A percentile compares a stretch with the other conserved stretches of the same genome.
phyloP scores from a whole-genome alignment of 2,888 invertebrate genomes.

The Penaeus monodon region DNA sequence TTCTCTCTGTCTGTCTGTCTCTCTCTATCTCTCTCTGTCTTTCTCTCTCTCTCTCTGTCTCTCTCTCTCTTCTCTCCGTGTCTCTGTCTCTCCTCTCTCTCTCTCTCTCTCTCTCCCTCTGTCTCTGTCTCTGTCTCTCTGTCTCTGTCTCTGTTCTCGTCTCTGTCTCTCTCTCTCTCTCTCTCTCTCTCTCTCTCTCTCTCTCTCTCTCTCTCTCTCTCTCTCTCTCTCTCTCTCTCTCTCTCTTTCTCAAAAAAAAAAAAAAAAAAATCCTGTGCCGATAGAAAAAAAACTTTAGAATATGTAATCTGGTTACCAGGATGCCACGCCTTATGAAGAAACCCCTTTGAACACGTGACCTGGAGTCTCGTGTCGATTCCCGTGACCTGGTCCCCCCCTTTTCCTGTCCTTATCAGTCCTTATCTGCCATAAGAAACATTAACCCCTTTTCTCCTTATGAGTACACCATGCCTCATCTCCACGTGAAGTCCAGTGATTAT shows the following conservation, averaged over 20 bases:
- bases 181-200: background rate
- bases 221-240: too few relatives aligned
- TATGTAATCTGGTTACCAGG: too few relatives aligned
- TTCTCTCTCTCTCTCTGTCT: background rate
- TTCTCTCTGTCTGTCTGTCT: background rate
- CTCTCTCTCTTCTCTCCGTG: background rate
- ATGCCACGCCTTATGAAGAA: too few relatives aligned
- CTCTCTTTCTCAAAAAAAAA: too few relatives aligned
- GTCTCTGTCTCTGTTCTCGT: background rate
- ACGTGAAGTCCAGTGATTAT: too few relatives aligned
- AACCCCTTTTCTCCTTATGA: background rate
- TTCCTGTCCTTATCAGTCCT: background rate
- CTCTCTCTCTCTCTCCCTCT: conserved; percentile 17
- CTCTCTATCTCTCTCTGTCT: conserved; percentile 18
- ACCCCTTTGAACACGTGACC: too few relatives aligned
- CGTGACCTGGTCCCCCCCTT: too few relatives aligned
- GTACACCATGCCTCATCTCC: background rate
- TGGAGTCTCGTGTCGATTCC: too few relatives aligned
- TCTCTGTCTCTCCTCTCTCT: background rate
- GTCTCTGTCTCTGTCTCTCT: conserved; percentile 6
- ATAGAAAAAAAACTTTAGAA: too few relatives aligned
- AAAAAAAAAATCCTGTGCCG: background rate
- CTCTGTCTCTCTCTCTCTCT: background rate
- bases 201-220: background rate
- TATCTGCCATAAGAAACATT: background rate